Conservation (phyloP, 1,140 invertebrate species). For the Eupeodes corollae region DNA sequence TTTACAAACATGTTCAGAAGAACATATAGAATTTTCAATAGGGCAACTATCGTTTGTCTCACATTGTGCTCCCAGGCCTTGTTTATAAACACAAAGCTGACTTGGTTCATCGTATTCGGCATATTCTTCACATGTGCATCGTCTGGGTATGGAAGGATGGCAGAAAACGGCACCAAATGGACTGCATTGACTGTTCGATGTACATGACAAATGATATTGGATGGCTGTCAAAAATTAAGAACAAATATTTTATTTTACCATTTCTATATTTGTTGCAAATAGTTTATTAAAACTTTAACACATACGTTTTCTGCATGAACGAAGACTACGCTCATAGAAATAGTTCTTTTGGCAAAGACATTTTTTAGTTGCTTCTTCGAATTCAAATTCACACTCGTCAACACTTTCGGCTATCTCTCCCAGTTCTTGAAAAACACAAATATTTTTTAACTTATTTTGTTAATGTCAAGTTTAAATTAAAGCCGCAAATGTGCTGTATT, state of each 20-base stretch:
- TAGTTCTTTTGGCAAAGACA: conserved; percentile 35
- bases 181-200: conserved; percentile 34
- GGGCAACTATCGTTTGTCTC: conserved; percentile 24
- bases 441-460: not conserved
- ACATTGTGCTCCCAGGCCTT: conserved; percentile 29
- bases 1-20: conserved; percentile 26
- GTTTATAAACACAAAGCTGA: conserved; percentile 28
- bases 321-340: conserved; percentile 29
- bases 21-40: conserved; percentile 36
- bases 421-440: conserved; percentile 19
- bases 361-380: conserved; percentile 26
- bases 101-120: conserved; percentile 27
- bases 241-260: not conserved
- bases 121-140: conserved; percentile 32
- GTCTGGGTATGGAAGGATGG: conserved; percentile 21
- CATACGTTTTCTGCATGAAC: conserved; percentile 33
- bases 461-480: too few relatives aligned
- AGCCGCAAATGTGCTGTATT: too few relatives aligned
- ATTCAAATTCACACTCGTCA: conserved; percentile 30
- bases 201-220: conserved; percentile 32
- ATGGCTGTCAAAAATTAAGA: conserved; percentile 19
- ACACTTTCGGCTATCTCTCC: conserved; percentile 35
- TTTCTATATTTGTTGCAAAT: too few relatives aligned
- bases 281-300: not conserved
- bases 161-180: conserved; percentile 32